phyloP scores from a whole-genome alignment of 2,797 vertebrate genomes.

The Xiphophorus birchmanni region DNA sequence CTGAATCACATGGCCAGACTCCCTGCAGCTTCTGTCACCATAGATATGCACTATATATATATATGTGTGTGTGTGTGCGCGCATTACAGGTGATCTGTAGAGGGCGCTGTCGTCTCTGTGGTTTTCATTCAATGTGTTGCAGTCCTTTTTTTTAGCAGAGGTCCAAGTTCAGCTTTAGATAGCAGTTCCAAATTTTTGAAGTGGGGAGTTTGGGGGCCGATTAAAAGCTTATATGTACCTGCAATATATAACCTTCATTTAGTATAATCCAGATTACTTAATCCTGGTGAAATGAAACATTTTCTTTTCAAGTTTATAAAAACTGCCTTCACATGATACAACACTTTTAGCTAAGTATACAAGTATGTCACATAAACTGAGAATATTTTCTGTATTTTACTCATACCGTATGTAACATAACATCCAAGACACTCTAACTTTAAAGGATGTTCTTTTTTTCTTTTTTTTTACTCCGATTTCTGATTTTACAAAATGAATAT shows the following conservation, averaged over 20 bases:
- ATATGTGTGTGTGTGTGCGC: too few relatives aligned
- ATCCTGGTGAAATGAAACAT: background rate
- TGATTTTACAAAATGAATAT: background rate
- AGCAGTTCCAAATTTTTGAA: background rate
- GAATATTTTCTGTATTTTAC: background rate
- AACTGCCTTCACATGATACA: background rate
- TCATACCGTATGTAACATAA: background rate
- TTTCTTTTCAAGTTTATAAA: background rate
- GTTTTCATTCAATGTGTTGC: background rate
- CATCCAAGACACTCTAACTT: background rate
- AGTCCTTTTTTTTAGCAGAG: background rate
- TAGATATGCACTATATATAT: background rate
- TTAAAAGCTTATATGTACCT: background rate
- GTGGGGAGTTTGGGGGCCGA: background rate
- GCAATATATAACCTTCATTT: background rate
- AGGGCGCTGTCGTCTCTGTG: background rate
- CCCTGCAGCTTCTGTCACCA: background rate
- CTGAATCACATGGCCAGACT: conserved; percentile 10
- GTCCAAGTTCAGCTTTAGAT: background rate
- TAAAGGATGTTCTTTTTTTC: background rate
- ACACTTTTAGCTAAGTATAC: background rate
- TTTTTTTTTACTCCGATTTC: background rate
- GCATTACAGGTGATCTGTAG: background rate
- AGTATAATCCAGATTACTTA: background rate
- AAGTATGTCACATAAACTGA: background rate